These are phyloP conservation scores for Psittacula echo DNA, from an alignment of 2,797 vertebrate species.

Conservation along the genomic window DNA sequence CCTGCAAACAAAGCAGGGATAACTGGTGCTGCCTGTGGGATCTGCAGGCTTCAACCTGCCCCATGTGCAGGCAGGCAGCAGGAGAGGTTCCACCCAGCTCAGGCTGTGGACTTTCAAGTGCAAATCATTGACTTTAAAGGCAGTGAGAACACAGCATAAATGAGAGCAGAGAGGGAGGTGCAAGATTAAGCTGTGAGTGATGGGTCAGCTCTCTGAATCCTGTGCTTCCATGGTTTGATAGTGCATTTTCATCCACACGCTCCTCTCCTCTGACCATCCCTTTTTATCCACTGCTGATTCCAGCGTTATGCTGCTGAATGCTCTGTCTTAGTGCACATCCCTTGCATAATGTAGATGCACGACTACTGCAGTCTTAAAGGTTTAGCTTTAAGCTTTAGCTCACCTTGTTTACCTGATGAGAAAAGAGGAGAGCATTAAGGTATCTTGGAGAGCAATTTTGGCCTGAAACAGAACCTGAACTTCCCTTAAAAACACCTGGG, in stretches of 20 bases:
- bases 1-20: not conserved
- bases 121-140: not conserved
- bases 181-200: not conserved
- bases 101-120: not conserved
- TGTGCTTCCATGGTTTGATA: not conserved
- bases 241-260: rapidly evolving
- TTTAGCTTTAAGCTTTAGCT: no score
- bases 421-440: not conserved
- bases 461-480: not conserved
- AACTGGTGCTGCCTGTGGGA: not conserved
- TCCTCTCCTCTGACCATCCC: not conserved
- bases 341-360: not conserved
- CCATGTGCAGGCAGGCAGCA: not conserved
- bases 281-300: not conserved
- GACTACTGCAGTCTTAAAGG: not conserved
- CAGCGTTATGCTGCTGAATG: rapidly evolving
- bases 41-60: constrained; percentile 3
- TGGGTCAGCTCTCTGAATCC: not conserved
- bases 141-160: rapidly evolving
- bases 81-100: not conserved
- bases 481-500: not conserved
- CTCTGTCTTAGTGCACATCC: not conserved
- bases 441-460: not conserved
- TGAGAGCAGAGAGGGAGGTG: not conserved
- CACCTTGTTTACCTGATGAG: not conserved